Conservation (phyloP, 2,113 vertebrate species). For the Callocephalon fimbriatum region DNA sequence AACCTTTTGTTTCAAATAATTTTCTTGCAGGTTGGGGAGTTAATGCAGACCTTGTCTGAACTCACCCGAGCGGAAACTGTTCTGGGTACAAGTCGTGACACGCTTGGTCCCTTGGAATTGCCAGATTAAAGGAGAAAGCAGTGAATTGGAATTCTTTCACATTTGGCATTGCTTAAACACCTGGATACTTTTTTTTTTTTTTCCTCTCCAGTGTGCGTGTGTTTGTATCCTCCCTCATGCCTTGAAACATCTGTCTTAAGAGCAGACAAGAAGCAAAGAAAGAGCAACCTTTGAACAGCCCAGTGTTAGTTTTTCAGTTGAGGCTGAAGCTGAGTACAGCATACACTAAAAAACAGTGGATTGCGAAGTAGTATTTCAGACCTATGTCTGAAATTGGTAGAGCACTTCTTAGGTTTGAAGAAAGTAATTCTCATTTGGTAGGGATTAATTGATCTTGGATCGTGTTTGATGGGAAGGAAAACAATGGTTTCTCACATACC, state of each 20-base stretch:
- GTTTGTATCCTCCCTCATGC: background rate
- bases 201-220: background rate
- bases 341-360: background rate
- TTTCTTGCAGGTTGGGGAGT: constrained; percentile 88
- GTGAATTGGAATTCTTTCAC: background rate
- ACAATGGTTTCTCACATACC: background rate
- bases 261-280: constrained; percentile 3
- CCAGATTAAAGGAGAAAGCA: background rate
- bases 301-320: background rate
- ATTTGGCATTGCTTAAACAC: background rate
- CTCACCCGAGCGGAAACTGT: constrained; percentile 79
- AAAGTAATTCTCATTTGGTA: background rate
- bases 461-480: background rate
- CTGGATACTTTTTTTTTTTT: background rate
- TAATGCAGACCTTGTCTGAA: constrained; percentile 86
- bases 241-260: constrained; percentile 20
- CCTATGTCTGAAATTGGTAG: background rate
- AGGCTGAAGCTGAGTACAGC: background rate
- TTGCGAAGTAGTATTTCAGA: background rate
- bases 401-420: background rate
- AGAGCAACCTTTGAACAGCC: background rate
- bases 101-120: constrained; percentile 20
- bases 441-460: background rate
- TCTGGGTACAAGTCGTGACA: constrained; percentile 36
- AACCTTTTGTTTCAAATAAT: constrained; percentile 85